phyloP scores from a whole-genome alignment of 2,797 vertebrate species.

The Takifugu rubripes region DNA sequence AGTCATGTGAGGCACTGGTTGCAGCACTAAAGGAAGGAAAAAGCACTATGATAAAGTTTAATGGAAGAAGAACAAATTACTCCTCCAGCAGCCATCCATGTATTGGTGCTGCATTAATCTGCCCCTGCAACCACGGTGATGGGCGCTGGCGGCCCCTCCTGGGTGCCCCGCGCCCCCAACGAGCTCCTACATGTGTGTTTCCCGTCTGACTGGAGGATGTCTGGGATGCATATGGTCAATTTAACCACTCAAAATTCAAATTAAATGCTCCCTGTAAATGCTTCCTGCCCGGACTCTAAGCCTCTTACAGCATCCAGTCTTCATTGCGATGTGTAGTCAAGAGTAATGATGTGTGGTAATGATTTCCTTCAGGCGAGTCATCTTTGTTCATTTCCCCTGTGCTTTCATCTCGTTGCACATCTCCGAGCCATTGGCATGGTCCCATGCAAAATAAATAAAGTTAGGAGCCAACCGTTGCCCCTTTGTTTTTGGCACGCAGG shows the following conservation, averaged over 20 bases:
- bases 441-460: constrained; percentile 66
- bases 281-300: constrained; percentile 38
- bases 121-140: constrained; percentile 9
- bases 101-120: constrained; percentile 18
- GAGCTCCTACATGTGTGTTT: constrained; percentile 16
- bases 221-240: constrained; percentile 24
- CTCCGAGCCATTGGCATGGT: constrained; percentile 59
- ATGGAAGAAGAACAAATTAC: neutral
- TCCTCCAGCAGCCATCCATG: constrained; percentile 6
- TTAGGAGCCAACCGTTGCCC: constrained; percentile 46
- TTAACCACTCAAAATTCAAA: constrained; percentile 27
- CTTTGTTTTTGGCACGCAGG: constrained; percentile 41
- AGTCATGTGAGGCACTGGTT: constrained; percentile 9
- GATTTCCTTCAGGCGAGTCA: constrained; percentile 70
- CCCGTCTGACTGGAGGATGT: constrained; percentile 28
- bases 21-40: neutral
- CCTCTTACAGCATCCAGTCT: constrained; percentile 39
- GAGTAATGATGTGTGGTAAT: constrained; percentile 72
- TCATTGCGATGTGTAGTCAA: constrained; percentile 58
- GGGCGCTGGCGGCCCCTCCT: constrained; percentile 3
- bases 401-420: constrained; percentile 69
- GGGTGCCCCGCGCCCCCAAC: constrained; percentile 21
- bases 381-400: constrained; percentile 67
- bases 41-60: constrained; percentile 4
- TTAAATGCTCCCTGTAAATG: constrained; percentile 37